phyloP scores from a whole-genome alignment of 1,140 invertebrate species.

The Leptestheria dahalacensis region DNA sequence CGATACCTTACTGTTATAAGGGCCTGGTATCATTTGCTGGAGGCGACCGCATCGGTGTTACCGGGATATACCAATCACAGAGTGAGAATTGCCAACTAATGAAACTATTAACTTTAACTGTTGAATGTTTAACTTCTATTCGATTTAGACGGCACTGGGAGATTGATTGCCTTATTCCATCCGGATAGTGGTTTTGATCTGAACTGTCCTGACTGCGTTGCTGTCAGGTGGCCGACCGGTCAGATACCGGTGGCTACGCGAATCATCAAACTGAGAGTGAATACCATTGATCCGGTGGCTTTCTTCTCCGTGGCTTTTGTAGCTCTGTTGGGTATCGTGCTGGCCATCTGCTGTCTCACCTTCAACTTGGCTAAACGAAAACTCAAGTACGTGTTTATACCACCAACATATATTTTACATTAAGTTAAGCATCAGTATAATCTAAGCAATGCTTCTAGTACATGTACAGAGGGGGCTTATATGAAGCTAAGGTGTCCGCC shows the following conservation, averaged over 20 bases:
- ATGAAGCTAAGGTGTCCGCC: too few species aligned
- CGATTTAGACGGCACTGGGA: slow-evolving; percentile 42
- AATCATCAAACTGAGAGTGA: slow-evolving; percentile 10
- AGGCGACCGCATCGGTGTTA: slow-evolving; percentile 65
- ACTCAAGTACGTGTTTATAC: slow-evolving; percentile 47
- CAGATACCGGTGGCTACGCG: slow-evolving; percentile 59
- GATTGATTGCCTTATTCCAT: slow-evolving; percentile 57
- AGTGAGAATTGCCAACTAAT: slow-evolving; percentile 34
- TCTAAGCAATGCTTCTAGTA: background rate
- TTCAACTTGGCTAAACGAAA: slow-evolving; percentile 77
- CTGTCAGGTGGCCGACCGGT: slow-evolving; percentile 55
- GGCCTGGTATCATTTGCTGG: slow-evolving; percentile 73
- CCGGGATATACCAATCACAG: slow-evolving; percentile 71
- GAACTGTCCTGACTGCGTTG: slow-evolving; percentile 48
- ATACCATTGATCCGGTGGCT: slow-evolving; percentile 51
- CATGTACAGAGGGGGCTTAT: background rate
- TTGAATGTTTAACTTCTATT: slow-evolving; percentile 11
- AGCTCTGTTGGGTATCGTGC: slow-evolving; percentile 54
- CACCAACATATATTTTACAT: background rate
- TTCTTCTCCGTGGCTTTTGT: slow-evolving; percentile 51
- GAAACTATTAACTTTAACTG: background rate
- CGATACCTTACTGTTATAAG: slow-evolving; percentile 32
- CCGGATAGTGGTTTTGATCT: slow-evolving; percentile 48
- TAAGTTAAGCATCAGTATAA: background rate
- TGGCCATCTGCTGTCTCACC: slow-evolving; percentile 58